Conservation (phyloP, 1,140 invertebrate genomes). For the Mesaphorura yosii region DNA sequence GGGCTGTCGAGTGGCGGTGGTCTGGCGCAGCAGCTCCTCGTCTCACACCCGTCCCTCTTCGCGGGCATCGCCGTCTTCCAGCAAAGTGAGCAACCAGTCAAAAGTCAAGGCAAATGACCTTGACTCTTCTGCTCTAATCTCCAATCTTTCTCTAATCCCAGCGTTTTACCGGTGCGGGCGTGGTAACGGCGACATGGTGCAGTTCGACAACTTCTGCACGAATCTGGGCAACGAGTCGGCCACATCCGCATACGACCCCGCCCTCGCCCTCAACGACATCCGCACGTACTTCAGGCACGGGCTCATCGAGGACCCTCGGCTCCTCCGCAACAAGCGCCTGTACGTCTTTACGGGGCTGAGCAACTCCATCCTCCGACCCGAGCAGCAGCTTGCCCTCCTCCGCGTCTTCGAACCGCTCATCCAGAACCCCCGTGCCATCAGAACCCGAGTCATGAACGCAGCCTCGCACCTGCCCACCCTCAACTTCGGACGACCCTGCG, state of each 20-base stretch:
- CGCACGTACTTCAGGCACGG: neutral
- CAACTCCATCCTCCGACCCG: no score
- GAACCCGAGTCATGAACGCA: conserved; percentile 9
- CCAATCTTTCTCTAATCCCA: neutral
- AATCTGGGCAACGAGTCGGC: neutral
- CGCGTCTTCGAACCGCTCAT: conserved; percentile 7
- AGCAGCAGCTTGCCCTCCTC: no score
- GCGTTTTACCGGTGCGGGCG: neutral
- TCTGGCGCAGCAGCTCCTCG: conserved; percentile 11
- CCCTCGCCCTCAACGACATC: neutral
- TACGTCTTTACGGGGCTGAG: conserved; percentile 8
- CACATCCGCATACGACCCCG: neutral
- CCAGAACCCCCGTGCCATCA: neutral
- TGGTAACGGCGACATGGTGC: neutral
- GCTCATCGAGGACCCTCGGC: neutral
- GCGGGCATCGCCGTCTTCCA: conserved; percentile 14
- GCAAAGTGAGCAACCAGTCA: conserved; percentile 13
- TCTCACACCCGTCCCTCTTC: conserved; percentile 11
- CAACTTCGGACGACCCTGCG: conserved; percentile 3
- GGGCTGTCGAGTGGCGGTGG: conserved; percentile 15
- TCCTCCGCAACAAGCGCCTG: neutral
- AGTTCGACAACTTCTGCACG: neutral
- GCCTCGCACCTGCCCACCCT: neutral
- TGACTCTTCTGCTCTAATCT: neutral
- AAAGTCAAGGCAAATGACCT: neutral